phyloP scores from a whole-genome alignment of 2,888 invertebrate genomes.

The Nesidiocoris tenuis region DNA sequence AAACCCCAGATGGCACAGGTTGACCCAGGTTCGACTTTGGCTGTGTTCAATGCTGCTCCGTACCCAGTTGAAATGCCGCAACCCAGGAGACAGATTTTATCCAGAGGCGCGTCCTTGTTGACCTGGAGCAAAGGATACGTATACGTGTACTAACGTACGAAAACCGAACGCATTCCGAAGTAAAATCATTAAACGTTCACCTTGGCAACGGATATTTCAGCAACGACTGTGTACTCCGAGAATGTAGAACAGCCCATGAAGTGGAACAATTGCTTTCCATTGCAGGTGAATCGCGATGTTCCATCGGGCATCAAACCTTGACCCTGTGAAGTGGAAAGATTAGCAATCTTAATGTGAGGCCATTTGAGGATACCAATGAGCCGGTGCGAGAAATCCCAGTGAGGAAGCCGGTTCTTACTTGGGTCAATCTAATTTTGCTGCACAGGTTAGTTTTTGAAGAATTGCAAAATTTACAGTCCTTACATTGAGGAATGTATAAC shows the following conservation, averaged over 20 bases:
- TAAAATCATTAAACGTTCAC: constrained; percentile 56
- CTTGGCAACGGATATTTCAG: constrained; percentile 93
- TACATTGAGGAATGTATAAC: constrained; percentile 93
- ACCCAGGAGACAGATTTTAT: constrained; percentile 85
- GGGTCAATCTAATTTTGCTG: constrained; percentile 82
- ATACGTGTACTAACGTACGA: too few relatives aligned
- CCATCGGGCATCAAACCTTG: constrained; percentile 91
- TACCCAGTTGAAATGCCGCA: constrained; percentile 95
- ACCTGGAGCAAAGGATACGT: constrained; percentile 61
- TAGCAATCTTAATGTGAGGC: background rate
- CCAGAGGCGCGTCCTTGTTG: constrained; percentile 74
- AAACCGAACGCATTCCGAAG: too few relatives aligned
- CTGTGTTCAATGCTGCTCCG: constrained; percentile 90
- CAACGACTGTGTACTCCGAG: constrained; percentile 89
- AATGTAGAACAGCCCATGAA: constrained; percentile 98
- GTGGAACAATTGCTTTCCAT: constrained; percentile 76
- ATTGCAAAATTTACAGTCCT: constrained; percentile 93
- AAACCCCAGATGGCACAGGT: constrained; percentile 91
- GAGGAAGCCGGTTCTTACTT: constrained; percentile 57
- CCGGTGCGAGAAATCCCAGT: too few relatives aligned
- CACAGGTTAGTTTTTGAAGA: constrained; percentile 96
- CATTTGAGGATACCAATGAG: too few relatives aligned
- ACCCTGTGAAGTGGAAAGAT: constrained; percentile 58
- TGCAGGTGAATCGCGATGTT: constrained; percentile 79
- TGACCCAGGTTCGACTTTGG: constrained; percentile 82